Base-by-base conservation (phyloP, 2,113 vertebrate genomes). In the Caranx melampygus region DNA sequence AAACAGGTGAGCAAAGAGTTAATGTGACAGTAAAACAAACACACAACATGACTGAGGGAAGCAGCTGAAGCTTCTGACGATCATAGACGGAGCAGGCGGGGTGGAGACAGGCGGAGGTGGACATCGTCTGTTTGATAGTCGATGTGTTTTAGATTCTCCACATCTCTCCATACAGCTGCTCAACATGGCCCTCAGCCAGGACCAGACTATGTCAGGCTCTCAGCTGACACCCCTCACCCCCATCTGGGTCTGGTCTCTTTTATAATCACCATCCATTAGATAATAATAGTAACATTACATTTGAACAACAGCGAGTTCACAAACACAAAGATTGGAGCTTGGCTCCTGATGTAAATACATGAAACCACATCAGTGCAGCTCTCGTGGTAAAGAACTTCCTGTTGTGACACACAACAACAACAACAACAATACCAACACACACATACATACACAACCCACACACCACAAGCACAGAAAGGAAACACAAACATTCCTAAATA, bases 141-240 rank as follows among this genome's bases (percentile, higher is more conserved):
- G 33, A 33, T 26, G 49, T 34, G 40, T 16, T 1, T 45, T 7
- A 45, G 49, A 83, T 78, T 74, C 57, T 26, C 13, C 8, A 35
- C 74, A 52, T 52, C 49, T 20, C 18, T 45, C 31, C 34, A 64
- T 45, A 20, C 75, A 79, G 70, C 64, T 79, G 81, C 1, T 64
- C 55, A 35, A 79, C 18, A 70, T 83, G 64, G 70, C 42, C 1
- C 12, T 63, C 51, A 31, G 63, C 69, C 69, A 68, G 20, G 42
- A 45, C 15, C 15, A 16, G 44, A 21, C 35, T 52, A 4, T 31
- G 42, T 37, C n/a, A 57, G 37, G 37, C 34, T 62, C 70, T 63
- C 3, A 68, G 47, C 78, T 10, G 3, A 35, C n/a, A n/a, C 55
- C 55, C 34, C 16, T 9, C 16, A 26, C 26, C 26, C 26, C 26